Evolutionary conservation across 2,888 invertebrate genomes (phyloP).

Genomic region (Gari tellinella): DNA sequence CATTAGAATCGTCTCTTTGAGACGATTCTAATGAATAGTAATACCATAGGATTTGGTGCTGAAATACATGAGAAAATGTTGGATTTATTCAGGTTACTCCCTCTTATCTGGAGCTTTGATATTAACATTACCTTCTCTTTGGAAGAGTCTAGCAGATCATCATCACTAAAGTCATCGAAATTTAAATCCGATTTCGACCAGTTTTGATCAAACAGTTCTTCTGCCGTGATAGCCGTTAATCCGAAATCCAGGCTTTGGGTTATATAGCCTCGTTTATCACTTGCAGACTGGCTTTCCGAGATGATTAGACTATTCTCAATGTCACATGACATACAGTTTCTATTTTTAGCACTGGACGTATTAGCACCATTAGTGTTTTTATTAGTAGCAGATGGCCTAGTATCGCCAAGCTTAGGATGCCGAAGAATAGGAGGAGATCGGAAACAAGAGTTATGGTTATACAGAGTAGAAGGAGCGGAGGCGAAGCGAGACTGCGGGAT

Average conservation of each 20-base stretch:
- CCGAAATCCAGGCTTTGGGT: conserved; percentile 58
- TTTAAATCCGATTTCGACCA: conserved; percentile 77
- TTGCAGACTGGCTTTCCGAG: conserved; percentile 32
- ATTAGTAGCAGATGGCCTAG: conserved; percentile 31
- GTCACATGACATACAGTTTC: conserved; percentile 61
- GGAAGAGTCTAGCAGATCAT: conserved; percentile 43
- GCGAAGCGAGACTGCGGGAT: conserved; percentile 56
- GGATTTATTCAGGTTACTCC: too few relatives aligned
- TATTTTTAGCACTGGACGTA: conserved; percentile 56
- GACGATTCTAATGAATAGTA: too few relatives aligned
- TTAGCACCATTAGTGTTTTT: conserved; percentile 41
- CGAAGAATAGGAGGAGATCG: conserved; percentile 52
- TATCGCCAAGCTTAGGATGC: conserved; percentile 47
- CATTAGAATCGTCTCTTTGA: too few relatives aligned
- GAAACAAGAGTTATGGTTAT: conserved; percentile 41
- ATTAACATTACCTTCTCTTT: conserved; percentile 16
- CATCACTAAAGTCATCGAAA: conserved; percentile 71
- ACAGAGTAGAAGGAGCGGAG: conserved; percentile 37
- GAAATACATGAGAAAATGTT: too few relatives aligned
- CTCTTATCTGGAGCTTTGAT: too few relatives aligned
- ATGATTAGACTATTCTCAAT: conserved; percentile 47
- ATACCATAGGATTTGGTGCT: too few relatives aligned
- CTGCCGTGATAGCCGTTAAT: conserved; percentile 67
- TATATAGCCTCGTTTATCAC: conserved; percentile 44
- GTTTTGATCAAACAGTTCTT: conserved; percentile 77